These are phyloP conservation scores for Unio pictorum DNA, from an alignment of 2,888 invertebrate species.

Conservation along the genomic window DNA sequence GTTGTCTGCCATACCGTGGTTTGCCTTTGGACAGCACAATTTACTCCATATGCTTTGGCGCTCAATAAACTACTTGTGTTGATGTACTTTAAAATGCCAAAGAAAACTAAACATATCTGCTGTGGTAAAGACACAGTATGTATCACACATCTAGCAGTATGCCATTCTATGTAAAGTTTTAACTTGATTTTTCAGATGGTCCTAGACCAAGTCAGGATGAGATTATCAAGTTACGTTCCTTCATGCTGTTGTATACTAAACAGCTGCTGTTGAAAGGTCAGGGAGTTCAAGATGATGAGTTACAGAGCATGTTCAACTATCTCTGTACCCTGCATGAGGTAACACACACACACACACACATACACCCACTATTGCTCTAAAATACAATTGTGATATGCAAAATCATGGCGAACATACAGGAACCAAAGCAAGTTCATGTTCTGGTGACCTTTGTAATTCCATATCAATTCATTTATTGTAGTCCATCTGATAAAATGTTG, in stretches of 20 bases:
- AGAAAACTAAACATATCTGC: neutral
- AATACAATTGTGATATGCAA: no score
- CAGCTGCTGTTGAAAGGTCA: constrained; percentile 91
- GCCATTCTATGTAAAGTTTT: neutral
- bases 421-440: no score
- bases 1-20: no score
- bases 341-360: neutral
- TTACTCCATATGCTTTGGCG: no score
- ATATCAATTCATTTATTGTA: no score
- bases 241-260: constrained; percentile 94
- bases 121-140: neutral
- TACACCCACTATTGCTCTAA: no score
- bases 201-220: constrained; percentile 91
- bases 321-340: constrained; percentile 87
- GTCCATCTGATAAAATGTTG: no score
- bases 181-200: constrained; percentile 80
- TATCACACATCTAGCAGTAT: neutral
- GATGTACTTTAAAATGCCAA: neutral
- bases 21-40: no score
- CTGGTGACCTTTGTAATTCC: no score
- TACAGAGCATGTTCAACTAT: constrained; percentile 98
- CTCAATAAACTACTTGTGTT: neutral
- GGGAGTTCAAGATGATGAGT: constrained; percentile 97
- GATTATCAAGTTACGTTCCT: constrained; percentile 92
- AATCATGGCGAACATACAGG: no score